A percentile compares a stretch with the other conserved stretches of the same genome.
These are phyloP conservation scores for Verasper variegatus DNA, from an alignment of 2,113 vertebrate genomes.

Conservation along the genomic window DNA sequence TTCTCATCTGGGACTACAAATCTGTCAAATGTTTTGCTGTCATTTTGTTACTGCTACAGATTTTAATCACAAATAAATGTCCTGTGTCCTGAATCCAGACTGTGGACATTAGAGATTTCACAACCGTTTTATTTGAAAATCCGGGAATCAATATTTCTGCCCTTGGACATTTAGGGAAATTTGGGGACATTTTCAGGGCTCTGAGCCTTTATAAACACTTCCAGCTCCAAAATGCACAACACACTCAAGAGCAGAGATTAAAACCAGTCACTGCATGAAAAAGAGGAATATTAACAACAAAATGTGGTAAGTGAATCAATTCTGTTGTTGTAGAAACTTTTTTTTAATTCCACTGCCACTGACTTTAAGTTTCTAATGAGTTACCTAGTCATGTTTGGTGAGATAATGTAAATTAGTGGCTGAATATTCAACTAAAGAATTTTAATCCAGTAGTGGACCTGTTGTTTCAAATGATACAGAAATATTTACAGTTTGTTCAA, in stretches of 20 bases:
- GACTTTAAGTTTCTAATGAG: neutral
- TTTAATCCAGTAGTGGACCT: neutral
- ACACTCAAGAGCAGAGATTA: neutral
- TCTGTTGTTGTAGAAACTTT: neutral
- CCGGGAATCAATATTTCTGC: neutral
- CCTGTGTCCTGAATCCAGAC: neutral
- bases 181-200: constrained; percentile 18
- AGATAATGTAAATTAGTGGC: neutral
- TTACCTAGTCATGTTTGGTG: neutral
- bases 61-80: neutral
- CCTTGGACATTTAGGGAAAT: neutral
- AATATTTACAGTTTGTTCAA: neutral
- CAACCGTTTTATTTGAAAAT: constrained; percentile 37
- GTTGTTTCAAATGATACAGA: neutral
- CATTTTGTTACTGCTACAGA: neutral
- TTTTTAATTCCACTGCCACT: neutral
- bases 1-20: neutral
- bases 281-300: constrained; percentile 25
- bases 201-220: constrained; percentile 63
- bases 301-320: constrained; percentile 54
- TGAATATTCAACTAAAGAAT: neutral
- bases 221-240: neutral
- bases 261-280: neutral
- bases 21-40: neutral
- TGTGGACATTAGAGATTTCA: constrained; percentile 28